Conservation (phyloP, 2,888 invertebrate genomes). For the Scaptomyza cyrtandrae region DNA sequence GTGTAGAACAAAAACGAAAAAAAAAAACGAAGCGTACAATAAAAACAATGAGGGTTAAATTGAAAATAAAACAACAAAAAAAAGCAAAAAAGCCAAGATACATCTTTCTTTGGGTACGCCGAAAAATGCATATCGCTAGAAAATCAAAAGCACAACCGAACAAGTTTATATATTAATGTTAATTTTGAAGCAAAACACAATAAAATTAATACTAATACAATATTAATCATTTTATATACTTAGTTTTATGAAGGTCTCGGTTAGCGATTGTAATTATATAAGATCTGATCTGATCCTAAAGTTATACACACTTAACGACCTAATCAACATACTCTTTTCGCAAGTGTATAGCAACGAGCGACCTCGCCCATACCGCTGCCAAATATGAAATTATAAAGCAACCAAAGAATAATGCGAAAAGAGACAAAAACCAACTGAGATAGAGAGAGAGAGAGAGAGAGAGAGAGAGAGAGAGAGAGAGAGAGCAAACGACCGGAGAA, state of each 20-base stretch:
- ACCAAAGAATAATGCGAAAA: slow-evolving; percentile 34
- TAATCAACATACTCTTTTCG: neutral
- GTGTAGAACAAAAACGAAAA: slow-evolving; percentile 25
- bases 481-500: slow-evolving; percentile 19
- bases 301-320: neutral
- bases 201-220: too few relatives aligned
- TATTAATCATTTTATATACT: too few relatives aligned
- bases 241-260: too few relatives aligned
- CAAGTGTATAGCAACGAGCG: slow-evolving; percentile 30
- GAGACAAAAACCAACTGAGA: slow-evolving; percentile 2
- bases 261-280: too few relatives aligned
- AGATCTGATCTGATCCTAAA: neutral
- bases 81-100: neutral
- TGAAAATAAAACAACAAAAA: slow-evolving; percentile 61
- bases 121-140: neutral
- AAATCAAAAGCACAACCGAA: neutral
- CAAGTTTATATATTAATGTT: neutral
- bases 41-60: slow-evolving; percentile 76
- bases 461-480: slow-evolving; percentile 11
- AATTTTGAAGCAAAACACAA: neutral
- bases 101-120: neutral
- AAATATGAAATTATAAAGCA: slow-evolving; percentile 63
- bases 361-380: slow-evolving; percentile 39
- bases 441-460: neutral
- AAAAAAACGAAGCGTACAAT: slow-evolving; percentile 36